Conservation (phyloP, 2,797 vertebrate genomes). For the Tapera naevia region DNA sequence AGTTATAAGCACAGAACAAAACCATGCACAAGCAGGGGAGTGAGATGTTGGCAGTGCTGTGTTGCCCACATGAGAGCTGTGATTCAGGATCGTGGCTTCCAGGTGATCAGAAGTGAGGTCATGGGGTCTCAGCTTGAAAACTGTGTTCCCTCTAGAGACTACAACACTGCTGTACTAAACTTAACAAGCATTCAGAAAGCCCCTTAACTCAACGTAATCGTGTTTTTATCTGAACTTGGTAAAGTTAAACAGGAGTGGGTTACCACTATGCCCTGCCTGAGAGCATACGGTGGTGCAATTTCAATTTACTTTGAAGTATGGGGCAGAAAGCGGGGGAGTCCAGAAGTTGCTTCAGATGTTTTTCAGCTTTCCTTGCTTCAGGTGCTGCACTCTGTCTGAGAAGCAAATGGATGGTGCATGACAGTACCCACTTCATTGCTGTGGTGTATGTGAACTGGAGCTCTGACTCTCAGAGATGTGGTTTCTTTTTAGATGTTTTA, state of each 20-base stretch:
- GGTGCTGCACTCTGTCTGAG: not conserved
- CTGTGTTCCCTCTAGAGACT: not conserved
- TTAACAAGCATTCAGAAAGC: not conserved
- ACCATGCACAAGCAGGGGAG: fast-evolving
- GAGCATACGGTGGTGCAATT: fast-evolving
- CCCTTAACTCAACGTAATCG: fast-evolving
- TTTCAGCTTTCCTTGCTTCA: not conserved
- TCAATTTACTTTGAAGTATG: not conserved
- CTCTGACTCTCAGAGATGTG: not conserved
- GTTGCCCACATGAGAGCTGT: not conserved
- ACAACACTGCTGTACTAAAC: not conserved
- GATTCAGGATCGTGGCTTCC: not conserved
- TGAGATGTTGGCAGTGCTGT: not conserved
- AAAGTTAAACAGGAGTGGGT: not conserved
- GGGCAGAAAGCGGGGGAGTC: not conserved
- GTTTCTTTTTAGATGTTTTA: not conserved
- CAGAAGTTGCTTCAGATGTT: not conserved
- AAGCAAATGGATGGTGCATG: not conserved
- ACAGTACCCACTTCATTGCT: not conserved
- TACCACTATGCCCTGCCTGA: not conserved
- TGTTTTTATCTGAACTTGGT: not conserved
- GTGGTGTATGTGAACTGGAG: not conserved
- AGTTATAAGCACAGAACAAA: not conserved
- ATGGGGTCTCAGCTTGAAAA: not conserved
- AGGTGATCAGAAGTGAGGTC: not conserved